phyloP scores from a whole-genome alignment of 2,797 vertebrate species.

The Delichon dasypus region DNA sequence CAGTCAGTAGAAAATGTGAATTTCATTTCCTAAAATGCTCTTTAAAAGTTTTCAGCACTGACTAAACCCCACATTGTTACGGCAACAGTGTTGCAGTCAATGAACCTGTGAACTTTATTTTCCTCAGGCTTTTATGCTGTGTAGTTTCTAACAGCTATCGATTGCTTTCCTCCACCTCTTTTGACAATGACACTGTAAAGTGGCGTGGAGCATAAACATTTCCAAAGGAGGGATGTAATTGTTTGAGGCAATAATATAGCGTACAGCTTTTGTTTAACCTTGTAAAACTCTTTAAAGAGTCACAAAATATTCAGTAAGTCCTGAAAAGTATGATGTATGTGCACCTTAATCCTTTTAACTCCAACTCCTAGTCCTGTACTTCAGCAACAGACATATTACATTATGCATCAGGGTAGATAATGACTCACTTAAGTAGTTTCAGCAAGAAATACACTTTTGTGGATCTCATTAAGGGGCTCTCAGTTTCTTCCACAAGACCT shows the following conservation, averaged over 20 bases:
- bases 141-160: conserved; percentile 16
- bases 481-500: background rate
- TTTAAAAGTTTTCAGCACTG: background rate
- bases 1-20: background rate
- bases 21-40: background rate
- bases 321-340: conserved; percentile 16
- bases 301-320: background rate
- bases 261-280: conserved; percentile 1
- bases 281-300: conserved; percentile 33
- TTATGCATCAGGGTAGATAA: conserved; percentile 13
- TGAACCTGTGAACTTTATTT: conserved; percentile 14
- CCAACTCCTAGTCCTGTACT: background rate
- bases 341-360: conserved; percentile 42
- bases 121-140: conserved; percentile 6
- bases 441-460: conserved; percentile 2
- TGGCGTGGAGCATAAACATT: background rate
- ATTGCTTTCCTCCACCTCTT: conserved; percentile 20
- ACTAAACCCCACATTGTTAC: background rate
- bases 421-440: background rate
- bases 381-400: background rate
- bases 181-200: background rate
- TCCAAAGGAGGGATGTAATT: background rate
- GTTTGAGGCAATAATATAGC: background rate
- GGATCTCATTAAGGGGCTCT: conserved; percentile 4
- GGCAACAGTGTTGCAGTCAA: background rate